Base-by-base conservation (phyloP, 1,140 invertebrate species). In the Paracyclopina nana region DNA sequence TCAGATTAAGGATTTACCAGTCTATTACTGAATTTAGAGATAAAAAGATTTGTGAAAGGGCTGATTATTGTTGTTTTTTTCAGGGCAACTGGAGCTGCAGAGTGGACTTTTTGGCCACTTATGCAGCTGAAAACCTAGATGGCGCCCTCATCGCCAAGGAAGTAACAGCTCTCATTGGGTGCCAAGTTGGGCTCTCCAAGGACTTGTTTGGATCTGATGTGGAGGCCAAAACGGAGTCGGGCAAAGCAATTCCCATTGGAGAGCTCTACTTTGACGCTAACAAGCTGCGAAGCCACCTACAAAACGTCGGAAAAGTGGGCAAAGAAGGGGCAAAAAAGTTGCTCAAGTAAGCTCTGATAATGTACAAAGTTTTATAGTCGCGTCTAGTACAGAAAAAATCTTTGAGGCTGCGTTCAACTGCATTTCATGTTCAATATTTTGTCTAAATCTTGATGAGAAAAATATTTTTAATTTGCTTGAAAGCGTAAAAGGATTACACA, bases 241-340 rank as follows among this genome's bases (percentile, higher is more conserved):
- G 29, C 8, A 9, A 14, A 14, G 29, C 8, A 14, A 31, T 55
- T 6, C 44, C 55, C 50, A 55, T 69, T 18, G 68, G 67, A 27
- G 64, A 65, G 25, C 50, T 69, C 20, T 71, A 71, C 55, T 70
- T 72, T 50, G 56, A 65, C 51, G 48, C 65, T 29, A 60, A 64
- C 16, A 68, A 63, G 49, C 56, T 71, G 28, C 56, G 60, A 52
- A 55, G 57, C 20, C 51, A 54, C 12, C 50, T 57, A 1, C 43
- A 52, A 27, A 55, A 54, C 9, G 40, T 46, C 14, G 42, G 38
- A 48, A 61, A 56, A 12, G 65, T 59, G 55, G 63, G 53, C 6
- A 56, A 52, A 38, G 46, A 55, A 45, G 41, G 60, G 53, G 60
- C 59, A 16, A 60, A 61, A 50, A 55, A 57, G 41, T 38, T 57